These are phyloP conservation scores for Porphyrio hochstetteri DNA, from an alignment of 2,113 vertebrate species.

Conservation along the genomic window DNA sequence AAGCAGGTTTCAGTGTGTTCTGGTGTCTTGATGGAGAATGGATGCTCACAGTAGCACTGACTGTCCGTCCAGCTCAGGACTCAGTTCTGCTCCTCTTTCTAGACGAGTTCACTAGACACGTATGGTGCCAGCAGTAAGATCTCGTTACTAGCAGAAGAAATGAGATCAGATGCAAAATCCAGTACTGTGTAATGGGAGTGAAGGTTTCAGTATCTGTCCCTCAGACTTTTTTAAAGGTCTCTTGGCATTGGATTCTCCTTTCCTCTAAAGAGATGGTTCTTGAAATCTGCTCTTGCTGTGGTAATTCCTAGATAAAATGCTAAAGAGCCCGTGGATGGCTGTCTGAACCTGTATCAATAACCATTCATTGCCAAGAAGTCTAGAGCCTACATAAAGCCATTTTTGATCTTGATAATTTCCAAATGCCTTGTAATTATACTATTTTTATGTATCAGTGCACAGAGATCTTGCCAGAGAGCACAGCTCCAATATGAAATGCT, in stretches of 20 bases:
- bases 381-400: neutral
- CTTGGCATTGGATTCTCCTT: neutral
- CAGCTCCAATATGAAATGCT: neutral
- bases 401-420: constrained; percentile 1
- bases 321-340: neutral
- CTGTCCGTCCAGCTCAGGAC: neutral
- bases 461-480: neutral
- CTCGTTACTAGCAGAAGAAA: neutral
- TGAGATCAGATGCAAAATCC: constrained; percentile 2
- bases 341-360: neutral
- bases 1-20: neutral
- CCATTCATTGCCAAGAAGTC: neutral
- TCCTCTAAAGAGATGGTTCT: neutral
- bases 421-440: neutral
- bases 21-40: neutral
- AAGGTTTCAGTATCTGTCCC: neutral
- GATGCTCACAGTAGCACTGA: too few relatives aligned
- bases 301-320: neutral
- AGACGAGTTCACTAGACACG: rapidly evolving
- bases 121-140: neutral
- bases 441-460: neutral
- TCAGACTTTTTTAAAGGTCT: neutral
- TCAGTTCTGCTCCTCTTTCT: neutral
- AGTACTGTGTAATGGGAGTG: neutral
- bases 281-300: neutral